Evolutionary conservation across 2,113 vertebrate genomes (phyloP), one percentile per base, ranked within the genome.

Genomic region (Prunella himalayana): DNA sequence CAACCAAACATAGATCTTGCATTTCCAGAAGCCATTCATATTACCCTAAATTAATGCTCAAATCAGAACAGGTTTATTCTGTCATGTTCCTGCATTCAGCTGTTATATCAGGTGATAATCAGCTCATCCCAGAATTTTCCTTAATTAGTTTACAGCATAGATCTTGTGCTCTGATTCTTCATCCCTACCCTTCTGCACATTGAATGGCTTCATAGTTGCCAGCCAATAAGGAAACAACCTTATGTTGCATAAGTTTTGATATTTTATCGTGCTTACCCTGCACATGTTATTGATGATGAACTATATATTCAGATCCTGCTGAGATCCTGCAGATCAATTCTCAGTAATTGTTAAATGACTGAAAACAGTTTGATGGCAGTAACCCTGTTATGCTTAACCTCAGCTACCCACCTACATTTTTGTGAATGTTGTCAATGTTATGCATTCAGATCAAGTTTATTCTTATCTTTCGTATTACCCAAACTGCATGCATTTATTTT

Each of bases 171-270:
- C 20, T 60, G 24, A 22, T 61, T 77, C 11, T 72, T 14, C 30
- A n/a, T 75, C 45, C 10, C 1, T 28, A 28, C 4, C 5, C 2
- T 45, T 86, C 35, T 87, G 18, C 39, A 20, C 4, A 14, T 3
- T 50, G 10, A 65, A 49, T 54, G 50, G 11, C 47, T n/a, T 57
- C 2, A 7, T 4, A n/a, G 9, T 31, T 2, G 1, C 28, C 0
- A 3, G 17, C 33, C 35, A 75, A 25, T 30, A 47, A 37, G 23
- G 47, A 79, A 82, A 39, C 11, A 42, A 30, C 13, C 4, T 9
- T 44, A 37, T 47, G 41, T 33, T 65, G 47, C 6, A 2, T 23
- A 53, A 37, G 9, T 42, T 70, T 37, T 70, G 50, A 15, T 47
- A 54, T 87, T 93, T 92, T 11, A 19, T 49, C 3, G 1, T 44